phyloP scores from a whole-genome alignment of 1,140 invertebrate species.

The Megalopta genalis region DNA sequence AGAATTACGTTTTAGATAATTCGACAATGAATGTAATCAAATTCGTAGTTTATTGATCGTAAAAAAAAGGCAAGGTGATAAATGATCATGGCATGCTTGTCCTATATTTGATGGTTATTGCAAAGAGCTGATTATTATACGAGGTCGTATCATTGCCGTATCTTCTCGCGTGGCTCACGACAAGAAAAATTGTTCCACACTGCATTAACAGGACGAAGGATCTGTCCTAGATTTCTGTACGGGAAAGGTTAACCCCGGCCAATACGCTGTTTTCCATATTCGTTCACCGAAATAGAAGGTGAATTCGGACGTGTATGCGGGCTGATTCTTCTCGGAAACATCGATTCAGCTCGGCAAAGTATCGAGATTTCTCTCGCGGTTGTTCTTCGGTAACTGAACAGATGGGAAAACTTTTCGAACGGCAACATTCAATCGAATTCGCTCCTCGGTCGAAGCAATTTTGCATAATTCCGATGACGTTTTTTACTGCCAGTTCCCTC shows the following conservation, averaged over 20 bases:
- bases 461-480: slow-evolving; percentile 24
- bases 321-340: neutral
- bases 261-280: slow-evolving; percentile 33
- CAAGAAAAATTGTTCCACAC: neutral
- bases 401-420: slow-evolving; percentile 52
- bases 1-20: too few species aligned
- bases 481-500: neutral
- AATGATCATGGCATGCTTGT: neutral
- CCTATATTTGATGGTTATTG: neutral
- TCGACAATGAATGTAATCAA: too few species aligned
- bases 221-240: slow-evolving; percentile 35
- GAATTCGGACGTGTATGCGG: neutral
- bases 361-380: slow-evolving; percentile 23
- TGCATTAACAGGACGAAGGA: slow-evolving; percentile 35
- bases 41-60: neutral
- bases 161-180: neutral
- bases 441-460: neutral
- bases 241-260: neutral
- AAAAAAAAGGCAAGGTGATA: neutral
- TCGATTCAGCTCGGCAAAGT: slow-evolving; percentile 44
- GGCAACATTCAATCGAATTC: slow-evolving; percentile 57
- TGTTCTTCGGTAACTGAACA: slow-evolving; percentile 23
- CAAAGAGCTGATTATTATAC: neutral
- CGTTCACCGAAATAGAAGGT: neutral
- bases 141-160: neutral